Evolutionary conservation across 2,888 invertebrate genomes (phyloP).

Genomic region (Hybos culiciformis): DNA sequence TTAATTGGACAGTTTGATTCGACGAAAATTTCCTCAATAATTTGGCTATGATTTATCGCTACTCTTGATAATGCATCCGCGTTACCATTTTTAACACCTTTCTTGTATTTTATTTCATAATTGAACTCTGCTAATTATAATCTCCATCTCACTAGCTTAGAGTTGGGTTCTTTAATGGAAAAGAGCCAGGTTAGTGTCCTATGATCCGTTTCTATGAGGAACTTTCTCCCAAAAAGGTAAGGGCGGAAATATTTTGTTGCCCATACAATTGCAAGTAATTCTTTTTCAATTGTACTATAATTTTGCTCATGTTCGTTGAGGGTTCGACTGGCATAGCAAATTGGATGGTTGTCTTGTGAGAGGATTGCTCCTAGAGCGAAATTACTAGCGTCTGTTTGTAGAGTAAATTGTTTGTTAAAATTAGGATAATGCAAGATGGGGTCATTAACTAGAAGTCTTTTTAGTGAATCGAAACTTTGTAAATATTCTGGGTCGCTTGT

Average conservation of each 20-base stretch:
- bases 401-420: slow-evolving; percentile 16
- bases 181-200: slow-evolving; percentile 18
- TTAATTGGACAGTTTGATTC: slow-evolving; percentile 2
- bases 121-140: slow-evolving; percentile 21
- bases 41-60: background rate
- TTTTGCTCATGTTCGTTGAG: background rate
- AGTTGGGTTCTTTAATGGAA: slow-evolving; percentile 18
- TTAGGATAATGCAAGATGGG: slow-evolving; percentile 10
- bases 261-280: too few species aligned
- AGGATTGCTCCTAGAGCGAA: slow-evolving; percentile 19
- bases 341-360: slow-evolving; percentile 19
- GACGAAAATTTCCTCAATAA: background rate
- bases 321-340: slow-evolving; percentile 7
- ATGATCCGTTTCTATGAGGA: slow-evolving; percentile 23
- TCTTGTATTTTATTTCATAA: slow-evolving; percentile 18
- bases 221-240: slow-evolving; percentile 21
- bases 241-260: too few species aligned
- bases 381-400: slow-evolving; percentile 21
- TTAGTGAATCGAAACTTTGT: slow-evolving; percentile 2
- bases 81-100: slow-evolving; percentile 10
- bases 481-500: slow-evolving; percentile 4
- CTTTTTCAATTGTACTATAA: background rate
- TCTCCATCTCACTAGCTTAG: slow-evolving; percentile 20
- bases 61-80: slow-evolving; percentile 11
- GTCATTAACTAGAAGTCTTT: background rate